Conservation (phyloP, 2,113 vertebrate species). For the Parotia lawesii region DNA sequence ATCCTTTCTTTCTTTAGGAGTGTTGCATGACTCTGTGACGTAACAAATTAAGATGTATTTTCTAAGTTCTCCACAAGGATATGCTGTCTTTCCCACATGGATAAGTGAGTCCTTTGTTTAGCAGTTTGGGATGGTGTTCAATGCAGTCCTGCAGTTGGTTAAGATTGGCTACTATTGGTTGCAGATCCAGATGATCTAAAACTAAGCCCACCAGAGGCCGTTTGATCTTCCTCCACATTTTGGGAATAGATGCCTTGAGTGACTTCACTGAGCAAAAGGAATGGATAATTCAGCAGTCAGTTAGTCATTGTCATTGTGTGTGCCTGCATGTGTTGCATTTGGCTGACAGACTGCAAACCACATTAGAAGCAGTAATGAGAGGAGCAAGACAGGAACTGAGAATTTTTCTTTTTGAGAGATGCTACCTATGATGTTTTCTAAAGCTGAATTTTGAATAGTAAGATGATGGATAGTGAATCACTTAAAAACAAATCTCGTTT, state of each 20-base stretch:
- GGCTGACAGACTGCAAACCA: background rate
- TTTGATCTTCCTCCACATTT: background rate
- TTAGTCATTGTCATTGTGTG: background rate
- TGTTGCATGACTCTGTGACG: background rate
- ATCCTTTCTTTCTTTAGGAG: background rate
- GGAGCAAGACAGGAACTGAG: background rate
- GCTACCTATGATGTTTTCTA: background rate
- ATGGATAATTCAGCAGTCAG: background rate
- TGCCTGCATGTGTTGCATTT: background rate
- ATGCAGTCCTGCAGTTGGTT: background rate
- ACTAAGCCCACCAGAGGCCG: background rate
- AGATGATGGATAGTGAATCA: slow-evolving; percentile 32
- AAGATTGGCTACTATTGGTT: background rate
- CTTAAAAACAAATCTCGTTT: slow-evolving; percentile 38
- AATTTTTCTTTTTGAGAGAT: background rate
- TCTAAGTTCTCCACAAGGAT: background rate
- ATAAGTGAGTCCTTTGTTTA: background rate
- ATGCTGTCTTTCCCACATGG: background rate
- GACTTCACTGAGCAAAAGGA: background rate
- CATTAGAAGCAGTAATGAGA: slow-evolving; percentile 9
- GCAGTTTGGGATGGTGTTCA: too few relatives aligned
- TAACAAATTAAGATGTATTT: background rate
- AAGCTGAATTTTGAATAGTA: slow-evolving; percentile 4
- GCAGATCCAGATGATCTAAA: background rate
- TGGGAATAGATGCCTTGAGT: background rate